phyloP scores from a whole-genome alignment of 2,113 vertebrate genomes.

The Chionis minor region DNA sequence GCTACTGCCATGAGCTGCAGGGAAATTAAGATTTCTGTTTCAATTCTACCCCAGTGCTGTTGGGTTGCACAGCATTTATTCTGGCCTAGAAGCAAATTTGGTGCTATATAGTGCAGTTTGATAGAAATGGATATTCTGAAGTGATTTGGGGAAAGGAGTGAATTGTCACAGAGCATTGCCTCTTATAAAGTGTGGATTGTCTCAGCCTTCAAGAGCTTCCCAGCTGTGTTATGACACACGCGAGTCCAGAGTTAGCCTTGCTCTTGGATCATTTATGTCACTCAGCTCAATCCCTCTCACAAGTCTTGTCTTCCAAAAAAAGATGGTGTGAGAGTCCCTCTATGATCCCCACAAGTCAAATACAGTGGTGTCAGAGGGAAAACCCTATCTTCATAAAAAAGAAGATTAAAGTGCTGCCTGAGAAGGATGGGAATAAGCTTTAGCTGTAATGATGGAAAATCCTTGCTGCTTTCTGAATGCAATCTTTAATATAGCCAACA shows the following conservation, averaged over 20 bases:
- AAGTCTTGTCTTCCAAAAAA: neutral
- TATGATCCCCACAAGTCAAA: neutral
- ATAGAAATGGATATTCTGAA: neutral
- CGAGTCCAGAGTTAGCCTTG: neutral
- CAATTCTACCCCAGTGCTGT: neutral
- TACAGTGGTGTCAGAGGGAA: neutral
- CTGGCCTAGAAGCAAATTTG: neutral
- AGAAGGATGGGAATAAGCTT: neutral
- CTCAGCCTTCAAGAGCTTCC: neutral
- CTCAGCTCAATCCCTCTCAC: neutral
- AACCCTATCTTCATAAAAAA: neutral
- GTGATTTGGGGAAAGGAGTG: neutral
- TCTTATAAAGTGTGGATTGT: neutral
- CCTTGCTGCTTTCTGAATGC: neutral
- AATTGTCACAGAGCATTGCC: neutral
- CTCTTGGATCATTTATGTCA: neutral
- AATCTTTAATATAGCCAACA: neutral
- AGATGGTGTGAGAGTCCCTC: neutral
- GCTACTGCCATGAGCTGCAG: neutral
- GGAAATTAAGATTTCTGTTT: neutral
- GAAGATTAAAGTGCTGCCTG: neutral
- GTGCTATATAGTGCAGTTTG: neutral
- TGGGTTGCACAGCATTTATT: neutral
- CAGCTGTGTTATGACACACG: rapidly evolving
- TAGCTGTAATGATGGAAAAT: neutral